Base-by-base conservation (phyloP, 2,888 invertebrate genomes). In the Aporophyla lueneburgensis region DNA sequence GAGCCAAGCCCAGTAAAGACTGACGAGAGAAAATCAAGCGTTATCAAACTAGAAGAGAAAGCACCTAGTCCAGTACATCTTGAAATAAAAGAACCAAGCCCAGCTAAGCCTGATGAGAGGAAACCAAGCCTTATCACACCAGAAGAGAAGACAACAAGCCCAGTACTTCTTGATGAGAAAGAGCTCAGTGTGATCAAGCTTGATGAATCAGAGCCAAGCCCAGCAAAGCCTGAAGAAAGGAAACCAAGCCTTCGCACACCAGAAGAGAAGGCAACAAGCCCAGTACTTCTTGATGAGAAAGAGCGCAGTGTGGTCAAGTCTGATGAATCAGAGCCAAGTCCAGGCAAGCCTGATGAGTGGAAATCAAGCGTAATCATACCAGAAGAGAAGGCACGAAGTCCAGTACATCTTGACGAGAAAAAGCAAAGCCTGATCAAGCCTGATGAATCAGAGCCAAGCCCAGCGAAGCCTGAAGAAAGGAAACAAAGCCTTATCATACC, bases 381-480 rank as follows among this genome's bases (percentile, higher is more conserved):
- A 4, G 54, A n/a, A 2, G n/a, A 54, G 5, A n/a, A 54, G 9
- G n/a, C 0, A 5, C n/a, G 5, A 54, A 54, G 54, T 5, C 12
- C 12, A 54, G 5, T 54, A 40, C 40, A 4, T 40, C 40, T 40
- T 40, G 40, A 40, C 12, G n/a, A 54, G 10, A 54, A n/a, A n/a
- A 10, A 54, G 3, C n/a, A 12, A 12, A 54, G 54, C 54, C 5
- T 10, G 5, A 4, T 14, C 27, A 58, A 14, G 7, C 16, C 27
- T 16, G 56, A 24, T 33, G 33, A 33, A 33, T 33, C 33, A 21
- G 9, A 9, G 9, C 21, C 21, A 54, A 54, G 53, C 53, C 72
- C 74, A 1, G 27, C 53, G 0, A 61, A 82, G 19, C 51, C 49
- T 21, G 77, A 66, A 19, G 43, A 76, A 0, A 54, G 6, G 40